Evolutionary conservation across 2,113 vertebrate species (phyloP).

Genomic region (Eidolon helvum): DNA sequence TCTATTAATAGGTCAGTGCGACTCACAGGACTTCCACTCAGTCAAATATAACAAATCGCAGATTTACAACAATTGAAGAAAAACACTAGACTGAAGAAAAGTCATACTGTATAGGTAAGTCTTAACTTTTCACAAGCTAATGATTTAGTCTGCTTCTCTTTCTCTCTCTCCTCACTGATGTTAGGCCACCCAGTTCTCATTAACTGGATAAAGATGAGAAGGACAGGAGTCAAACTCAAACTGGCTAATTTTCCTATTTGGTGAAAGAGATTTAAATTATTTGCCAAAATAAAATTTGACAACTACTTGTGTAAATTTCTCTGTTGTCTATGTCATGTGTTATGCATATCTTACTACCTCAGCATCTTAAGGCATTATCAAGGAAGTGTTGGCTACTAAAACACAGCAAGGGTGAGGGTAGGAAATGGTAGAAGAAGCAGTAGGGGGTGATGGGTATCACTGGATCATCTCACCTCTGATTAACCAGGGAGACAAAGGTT

Average conservation of each 20-base stretch:
- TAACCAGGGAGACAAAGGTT: neutral
- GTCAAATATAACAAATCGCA: slow-evolving; percentile 51
- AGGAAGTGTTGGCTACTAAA: neutral
- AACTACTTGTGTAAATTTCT: neutral
- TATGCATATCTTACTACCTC: neutral
- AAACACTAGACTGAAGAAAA: slow-evolving; percentile 45
- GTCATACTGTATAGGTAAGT: neutral
- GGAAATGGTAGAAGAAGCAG: neutral
- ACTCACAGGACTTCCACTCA: slow-evolving; percentile 2
- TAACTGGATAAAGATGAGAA: neutral
- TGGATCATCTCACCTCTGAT: neutral
- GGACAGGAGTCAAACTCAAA: neutral
- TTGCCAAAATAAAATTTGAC: neutral
- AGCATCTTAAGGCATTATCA: neutral
- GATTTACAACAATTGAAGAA: slow-evolving; percentile 46
- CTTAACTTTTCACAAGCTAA: slow-evolving; percentile 11
- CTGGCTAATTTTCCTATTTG: neutral
- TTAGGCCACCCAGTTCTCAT: neutral
- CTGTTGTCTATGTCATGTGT: neutral
- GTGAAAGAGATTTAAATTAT: neutral
- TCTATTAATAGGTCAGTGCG: slow-evolving; percentile 39
- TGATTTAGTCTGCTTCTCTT: neutral
- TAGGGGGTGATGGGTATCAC: neutral
- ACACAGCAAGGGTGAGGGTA: neutral
- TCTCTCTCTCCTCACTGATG: neutral